phyloP scores from a whole-genome alignment of 2,888 invertebrate species.

The Drosophila birchii region DNA sequence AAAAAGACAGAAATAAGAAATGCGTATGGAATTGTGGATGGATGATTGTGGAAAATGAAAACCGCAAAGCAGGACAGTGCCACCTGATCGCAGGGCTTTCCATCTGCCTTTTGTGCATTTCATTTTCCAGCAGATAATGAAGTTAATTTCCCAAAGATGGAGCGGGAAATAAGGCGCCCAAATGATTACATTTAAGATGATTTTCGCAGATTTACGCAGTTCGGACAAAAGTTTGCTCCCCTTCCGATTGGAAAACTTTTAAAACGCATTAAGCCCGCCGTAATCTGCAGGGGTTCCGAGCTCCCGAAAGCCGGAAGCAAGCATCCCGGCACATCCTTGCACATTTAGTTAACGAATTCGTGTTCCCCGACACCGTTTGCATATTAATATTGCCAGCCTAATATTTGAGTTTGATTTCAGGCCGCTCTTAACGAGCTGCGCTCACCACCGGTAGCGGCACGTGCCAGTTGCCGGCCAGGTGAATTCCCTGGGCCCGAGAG shows the following conservation, averaged over 20 bases:
- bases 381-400: conserved; percentile 65
- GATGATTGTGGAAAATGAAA: conserved; percentile 30
- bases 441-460: conserved; percentile 25
- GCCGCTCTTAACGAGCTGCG: conserved; percentile 27
- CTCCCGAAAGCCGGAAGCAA: conserved; percentile 26
- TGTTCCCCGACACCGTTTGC: conserved; percentile 60
- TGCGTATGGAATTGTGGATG: conserved; percentile 19
- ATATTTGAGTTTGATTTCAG: conserved; percentile 40
- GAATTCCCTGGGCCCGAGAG: conserved; percentile 24
- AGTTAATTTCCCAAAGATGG: conserved; percentile 65
- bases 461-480: conserved; percentile 8
- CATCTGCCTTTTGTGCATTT: conserved; percentile 51
- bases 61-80: conserved; percentile 43
- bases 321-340: conserved; percentile 26
- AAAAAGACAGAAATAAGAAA: background rate
- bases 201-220: conserved; percentile 60
- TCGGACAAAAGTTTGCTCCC: conserved; percentile 47
- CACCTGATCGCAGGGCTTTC: conserved; percentile 13
- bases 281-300: conserved; percentile 62
- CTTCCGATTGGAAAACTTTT: conserved; percentile 55
- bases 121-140: conserved; percentile 61
- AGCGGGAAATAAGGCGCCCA: conserved; percentile 41
- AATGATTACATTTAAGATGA: conserved; percentile 55
- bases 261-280: conserved; percentile 69
- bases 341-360: conserved; percentile 66